Percentiles rank a stretch among this genome's conserved stretches.
Evolutionary conservation across 2,113 vertebrate genomes (phyloP).

Genomic region (western clawed frog (Xenopus tropicalis)): UCB_Xtro_10.0 CM004449.2:55575501-55576000

Average conservation of each 20-base stretch:
- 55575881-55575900: too few relatives aligned
- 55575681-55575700: constrained; percentile 88
- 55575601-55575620: constrained; percentile 94
- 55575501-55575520: constrained; percentile 90
- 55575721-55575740: constrained; percentile 93
- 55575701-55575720: constrained; percentile 93
- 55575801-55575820: too few relatives aligned
- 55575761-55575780: neutral
- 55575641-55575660: constrained; percentile 96
- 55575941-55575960: too few relatives aligned
- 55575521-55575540: constrained; percentile 90
- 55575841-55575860: too few relatives aligned
- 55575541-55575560: constrained; percentile 92
- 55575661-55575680: constrained; percentile 98
- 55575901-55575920: too few relatives aligned
- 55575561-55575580: constrained; percentile 92
- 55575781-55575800: too few relatives aligned
- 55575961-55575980: too few relatives aligned
- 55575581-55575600: constrained; percentile 96
- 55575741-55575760: constrained; percentile 77
- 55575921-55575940: too few relatives aligned
- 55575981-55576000: too few relatives aligned
- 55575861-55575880: too few relatives aligned
- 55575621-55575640: constrained; percentile 91
- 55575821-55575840: too few relatives aligned